Evolutionary conservation across 2,113 vertebrate species (phyloP).

Genomic region (Pavo muticus): DNA sequence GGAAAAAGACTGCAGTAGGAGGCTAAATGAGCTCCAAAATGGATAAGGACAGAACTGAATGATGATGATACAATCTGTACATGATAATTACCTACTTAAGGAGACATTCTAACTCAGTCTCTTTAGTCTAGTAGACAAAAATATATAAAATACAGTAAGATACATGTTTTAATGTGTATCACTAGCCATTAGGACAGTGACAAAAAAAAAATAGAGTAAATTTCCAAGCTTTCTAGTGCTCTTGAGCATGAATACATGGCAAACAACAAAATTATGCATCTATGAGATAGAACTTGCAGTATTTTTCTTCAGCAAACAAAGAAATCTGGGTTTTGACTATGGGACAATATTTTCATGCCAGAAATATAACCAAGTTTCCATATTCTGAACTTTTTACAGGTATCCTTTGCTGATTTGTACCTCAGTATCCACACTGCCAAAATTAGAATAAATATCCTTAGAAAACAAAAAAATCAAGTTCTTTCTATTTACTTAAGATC

Average conservation of each 20-base stretch:
- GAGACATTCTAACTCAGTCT: conserved; percentile 39
- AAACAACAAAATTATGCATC: not conserved
- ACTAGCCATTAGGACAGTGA: not conserved
- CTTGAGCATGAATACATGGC: not conserved
- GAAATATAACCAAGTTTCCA: not conserved
- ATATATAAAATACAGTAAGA: conserved; percentile 8
- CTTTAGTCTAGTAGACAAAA: conserved; percentile 26
- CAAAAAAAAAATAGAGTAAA: not conserved
- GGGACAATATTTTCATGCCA: not conserved
- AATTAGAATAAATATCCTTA: not conserved
- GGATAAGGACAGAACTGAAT: conserved; percentile 46
- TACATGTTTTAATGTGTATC: not conserved
- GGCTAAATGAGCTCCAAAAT: conserved; percentile 31
- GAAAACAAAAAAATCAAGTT: not conserved
- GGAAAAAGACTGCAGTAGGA: not conserved
- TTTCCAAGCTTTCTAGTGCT: not conserved
- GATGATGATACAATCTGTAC: conserved; percentile 7
- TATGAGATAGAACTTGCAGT: not conserved
- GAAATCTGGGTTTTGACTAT: not conserved
- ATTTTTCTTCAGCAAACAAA: not conserved
- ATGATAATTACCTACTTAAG: conserved; percentile 44
- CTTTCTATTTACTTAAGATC: not conserved
- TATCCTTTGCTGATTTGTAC: not conserved
- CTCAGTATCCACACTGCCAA: rapidly evolving
- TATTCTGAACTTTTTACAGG: not conserved